Percentiles rank a stretch among this genome's conserved stretches.
These are phyloP conservation scores for Peucedramus taeniatus DNA, from an alignment of 2,113 vertebrate genomes.

Conservation along the genomic window DNA sequence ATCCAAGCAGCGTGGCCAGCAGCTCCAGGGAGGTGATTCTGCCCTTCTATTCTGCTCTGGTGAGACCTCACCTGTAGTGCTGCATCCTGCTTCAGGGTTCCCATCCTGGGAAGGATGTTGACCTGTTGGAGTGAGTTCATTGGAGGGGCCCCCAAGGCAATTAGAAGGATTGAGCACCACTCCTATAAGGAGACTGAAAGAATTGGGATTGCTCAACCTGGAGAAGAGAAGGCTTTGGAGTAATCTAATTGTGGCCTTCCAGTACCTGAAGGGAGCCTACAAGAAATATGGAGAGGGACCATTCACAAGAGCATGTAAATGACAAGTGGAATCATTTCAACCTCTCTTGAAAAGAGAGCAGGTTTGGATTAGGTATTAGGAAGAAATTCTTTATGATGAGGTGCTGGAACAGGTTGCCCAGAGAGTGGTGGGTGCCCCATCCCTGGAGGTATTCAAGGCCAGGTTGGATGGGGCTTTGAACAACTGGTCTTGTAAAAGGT, in stretches of 20 bases:
- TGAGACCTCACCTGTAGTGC: no score
- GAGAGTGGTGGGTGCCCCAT: neutral
- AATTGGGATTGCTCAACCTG: neutral
- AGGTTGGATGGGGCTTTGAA: neutral
- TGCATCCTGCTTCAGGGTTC: neutral
- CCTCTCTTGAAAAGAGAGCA: neutral
- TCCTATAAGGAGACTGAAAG: neutral
- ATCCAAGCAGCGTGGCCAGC: neutral
- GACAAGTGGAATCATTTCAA: neutral
- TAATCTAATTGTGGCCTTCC: neutral
- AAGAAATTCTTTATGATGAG: neutral
- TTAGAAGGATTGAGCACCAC: neutral
- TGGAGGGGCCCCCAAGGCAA: rapidly evolving
- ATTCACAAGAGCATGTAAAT: neutral
- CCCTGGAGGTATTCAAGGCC: neutral
- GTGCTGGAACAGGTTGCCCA: neutral
- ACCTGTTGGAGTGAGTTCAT: neutral
- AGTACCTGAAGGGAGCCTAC: neutral
- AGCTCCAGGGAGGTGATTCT: neutral
- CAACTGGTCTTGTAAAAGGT: neutral
- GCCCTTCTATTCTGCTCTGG: neutral
- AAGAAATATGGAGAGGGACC: neutral
- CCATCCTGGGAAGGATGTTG: neutral
- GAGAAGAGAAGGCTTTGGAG: neutral
- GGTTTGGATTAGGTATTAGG: neutral